Evolutionary conservation across 2,888 invertebrate species (phyloP), one percentile per base, ranked within the genome.

Genomic region (Parnassius smintheus): DNA sequence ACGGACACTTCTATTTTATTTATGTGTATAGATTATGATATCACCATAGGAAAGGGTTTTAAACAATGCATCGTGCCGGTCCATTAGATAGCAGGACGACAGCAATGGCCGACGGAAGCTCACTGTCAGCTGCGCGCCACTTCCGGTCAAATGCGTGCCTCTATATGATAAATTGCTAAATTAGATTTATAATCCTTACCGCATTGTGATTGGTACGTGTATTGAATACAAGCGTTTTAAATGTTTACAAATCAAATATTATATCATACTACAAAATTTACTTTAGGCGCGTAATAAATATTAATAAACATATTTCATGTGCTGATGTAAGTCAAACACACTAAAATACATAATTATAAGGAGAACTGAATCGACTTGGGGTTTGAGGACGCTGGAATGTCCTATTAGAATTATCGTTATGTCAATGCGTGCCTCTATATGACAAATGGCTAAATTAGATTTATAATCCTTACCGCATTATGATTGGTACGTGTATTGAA

Each of bases 71-170:
- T 68, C 76, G 85, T 81, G 80, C 78, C 86, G 86, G 78, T 83
- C 82, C 86, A 88, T 86, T 87, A 83, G 78, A 73, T 76, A 82
- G 81, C 71, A 78, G 76, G 74, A 75, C 76, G 75, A 74, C 76
- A 77, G 75, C 73, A 79, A 85, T 81, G 82, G 82, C 78, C 76
- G 80, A 73, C 83, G 88, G 88, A 88, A 83, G 77, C 72, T 74
- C 74, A 75, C 77, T 78, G 78, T 78, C 82, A 76, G 77, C 76
- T 78, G 83, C 80, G 78, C 78, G 75, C 81, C 74, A 71, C 81
- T 86, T 88, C 89, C 89, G 86, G 88, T 86, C 84, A 82, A 74
- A 82, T 79, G 82, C 85, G 80, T 83, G 83, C 78, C 70, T 73
- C 72, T 71, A 74, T 76, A 73, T 78, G 80, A 85, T 83, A 82